A percentile compares a stretch with the other conserved stretches of the same genome.
Evolutionary conservation across 2,113 vertebrate species (phyloP).

Genomic region (Ursus arctos): DNA sequence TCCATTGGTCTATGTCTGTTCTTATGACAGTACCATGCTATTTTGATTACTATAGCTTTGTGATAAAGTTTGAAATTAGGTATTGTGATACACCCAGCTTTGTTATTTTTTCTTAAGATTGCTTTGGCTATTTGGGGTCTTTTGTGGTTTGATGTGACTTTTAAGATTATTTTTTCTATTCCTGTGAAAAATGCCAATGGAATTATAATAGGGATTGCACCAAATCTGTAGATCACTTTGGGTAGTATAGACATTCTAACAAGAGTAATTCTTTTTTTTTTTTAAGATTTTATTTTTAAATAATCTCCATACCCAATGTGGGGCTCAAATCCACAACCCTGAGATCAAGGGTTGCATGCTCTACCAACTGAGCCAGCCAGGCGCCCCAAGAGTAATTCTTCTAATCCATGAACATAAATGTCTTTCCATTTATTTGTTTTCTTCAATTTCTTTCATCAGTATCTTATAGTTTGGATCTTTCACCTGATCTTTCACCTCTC

Average conservation of each 20-base stretch:
- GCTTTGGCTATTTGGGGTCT: background rate
- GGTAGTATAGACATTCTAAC: background rate
- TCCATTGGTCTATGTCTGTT: background rate
- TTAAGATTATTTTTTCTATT: constrained; percentile 9
- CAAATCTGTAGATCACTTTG: background rate
- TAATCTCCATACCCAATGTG: background rate
- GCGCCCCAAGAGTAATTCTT: background rate
- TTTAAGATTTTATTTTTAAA: background rate
- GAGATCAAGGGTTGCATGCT: background rate
- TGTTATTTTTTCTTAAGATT: constrained; percentile 10
- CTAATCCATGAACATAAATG: background rate
- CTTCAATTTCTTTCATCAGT: background rate
- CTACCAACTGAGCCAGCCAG: background rate
- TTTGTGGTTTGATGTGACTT: background rate
- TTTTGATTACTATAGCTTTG: background rate
- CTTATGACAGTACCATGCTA: background rate
- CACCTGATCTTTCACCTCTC: background rate
- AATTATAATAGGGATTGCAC: background rate
- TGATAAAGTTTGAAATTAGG: background rate
- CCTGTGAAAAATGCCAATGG: background rate
- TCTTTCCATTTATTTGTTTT: background rate
- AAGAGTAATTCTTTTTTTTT: background rate
- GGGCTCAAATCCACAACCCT: background rate
- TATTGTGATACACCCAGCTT: background rate
- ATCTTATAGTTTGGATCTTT: background rate